A percentile compares a stretch with the other conserved stretches of the same genome.
Conservation (phyloP, 2,113 vertebrate genomes). For the Aegithalos caudatus region DNA sequence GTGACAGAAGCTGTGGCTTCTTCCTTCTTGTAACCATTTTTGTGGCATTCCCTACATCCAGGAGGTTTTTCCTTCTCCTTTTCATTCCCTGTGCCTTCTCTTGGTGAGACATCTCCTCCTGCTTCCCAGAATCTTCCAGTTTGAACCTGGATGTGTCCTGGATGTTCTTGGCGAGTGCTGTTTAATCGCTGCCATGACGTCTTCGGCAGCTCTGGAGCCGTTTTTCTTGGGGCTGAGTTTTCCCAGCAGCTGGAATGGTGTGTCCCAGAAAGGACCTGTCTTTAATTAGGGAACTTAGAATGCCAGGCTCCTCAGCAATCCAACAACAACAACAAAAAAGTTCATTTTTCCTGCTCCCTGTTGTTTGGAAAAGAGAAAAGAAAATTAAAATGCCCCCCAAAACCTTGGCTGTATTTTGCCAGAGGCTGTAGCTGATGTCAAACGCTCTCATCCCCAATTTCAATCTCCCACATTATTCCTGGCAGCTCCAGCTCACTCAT, state of each 20-base stretch:
- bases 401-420: background rate
- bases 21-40: background rate
- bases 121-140: background rate
- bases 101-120: background rate
- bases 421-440: background rate
- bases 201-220: background rate
- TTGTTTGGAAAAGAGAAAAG: background rate
- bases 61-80: background rate
- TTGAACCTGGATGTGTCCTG: background rate
- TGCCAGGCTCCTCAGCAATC: background rate
- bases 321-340: background rate
- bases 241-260: background rate
- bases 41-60: background rate
- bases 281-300: background rate
- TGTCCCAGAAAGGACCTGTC: slow-evolving; percentile 30
- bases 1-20: background rate
- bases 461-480: background rate
- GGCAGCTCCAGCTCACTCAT: slow-evolving; percentile 11
- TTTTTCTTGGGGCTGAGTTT: background rate
- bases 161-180: background rate
- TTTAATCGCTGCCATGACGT: background rate
- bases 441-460: background rate
- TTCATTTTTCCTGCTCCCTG: background rate
- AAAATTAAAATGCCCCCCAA: background rate
- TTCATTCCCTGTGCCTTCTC: background rate